Percentiles rank a stretch among this genome's conserved stretches.
Conservation (phyloP, 2,888 invertebrate species). For the Hypomecis punctinalis region DNA sequence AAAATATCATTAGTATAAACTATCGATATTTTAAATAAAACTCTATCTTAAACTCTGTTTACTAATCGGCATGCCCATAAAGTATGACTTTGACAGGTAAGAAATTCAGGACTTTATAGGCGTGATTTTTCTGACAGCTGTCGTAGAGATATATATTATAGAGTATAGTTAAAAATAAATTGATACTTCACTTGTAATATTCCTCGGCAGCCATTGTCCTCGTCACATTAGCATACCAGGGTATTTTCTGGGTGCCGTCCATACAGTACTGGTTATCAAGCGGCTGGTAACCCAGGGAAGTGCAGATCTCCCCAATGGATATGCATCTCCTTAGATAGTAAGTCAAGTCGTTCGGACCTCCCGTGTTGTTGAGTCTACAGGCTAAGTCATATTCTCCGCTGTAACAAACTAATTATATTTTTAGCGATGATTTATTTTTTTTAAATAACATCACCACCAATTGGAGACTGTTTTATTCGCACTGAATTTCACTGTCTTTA, state of each 20-base stretch:
- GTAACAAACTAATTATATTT: slow-evolving; percentile 83
- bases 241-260: slow-evolving; percentile 59
- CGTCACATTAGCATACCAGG: slow-evolving; percentile 82
- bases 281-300: slow-evolving; percentile 62
- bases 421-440: not conserved
- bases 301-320: slow-evolving; percentile 80
- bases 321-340: slow-evolving; percentile 83
- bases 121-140: too few relatives aligned
- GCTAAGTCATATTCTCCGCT: slow-evolving; percentile 85
- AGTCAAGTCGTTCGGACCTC: slow-evolving; percentile 67
- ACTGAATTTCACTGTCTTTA: too few relatives aligned
- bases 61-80: too few relatives aligned
- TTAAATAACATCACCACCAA: too few relatives aligned
- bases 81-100: too few relatives aligned
- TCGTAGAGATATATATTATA: too few relatives aligned
- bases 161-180: slow-evolving; percentile 9
- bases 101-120: too few relatives aligned
- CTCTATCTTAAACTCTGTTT: too few relatives aligned
- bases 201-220: slow-evolving; percentile 87
- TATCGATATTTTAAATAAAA: too few relatives aligned
- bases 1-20: too few relatives aligned
- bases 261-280: slow-evolving; percentile 78
- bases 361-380: slow-evolving; percentile 76
- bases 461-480: too few relatives aligned
- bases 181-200: slow-evolving; percentile 85